Percentiles rank a stretch among this genome's conserved stretches.
Evolutionary conservation across 2,113 vertebrate genomes (phyloP).

Genomic region (Mus pahari): DNA sequence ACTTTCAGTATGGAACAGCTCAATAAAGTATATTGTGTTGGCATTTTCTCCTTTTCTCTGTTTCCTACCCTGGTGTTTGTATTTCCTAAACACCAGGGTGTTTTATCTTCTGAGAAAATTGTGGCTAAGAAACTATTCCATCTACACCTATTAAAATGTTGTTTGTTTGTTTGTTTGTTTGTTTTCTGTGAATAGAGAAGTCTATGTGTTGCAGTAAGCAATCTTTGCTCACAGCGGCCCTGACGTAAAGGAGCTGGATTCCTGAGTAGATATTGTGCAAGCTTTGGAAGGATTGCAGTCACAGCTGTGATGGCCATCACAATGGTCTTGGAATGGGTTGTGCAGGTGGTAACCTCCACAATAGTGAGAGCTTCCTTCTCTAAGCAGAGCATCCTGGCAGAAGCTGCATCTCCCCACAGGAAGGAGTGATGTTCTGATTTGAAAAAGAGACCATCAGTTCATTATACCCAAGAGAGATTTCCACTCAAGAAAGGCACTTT

Average conservation of each 20-base stretch:
- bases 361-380: not conserved
- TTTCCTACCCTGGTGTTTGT: not conserved
- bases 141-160: not conserved
- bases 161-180: not conserved
- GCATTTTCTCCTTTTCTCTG: not conserved
- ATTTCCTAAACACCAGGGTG: slow-evolving; percentile 52
- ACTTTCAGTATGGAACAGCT: not conserved
- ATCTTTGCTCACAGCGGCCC: not conserved
- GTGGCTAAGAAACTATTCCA: not conserved
- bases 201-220: not conserved
- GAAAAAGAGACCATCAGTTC: not conserved
- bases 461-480: not conserved
- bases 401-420: not conserved
- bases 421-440: not conserved
- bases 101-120: slow-evolving; percentile 28
- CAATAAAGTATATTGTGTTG: not conserved
- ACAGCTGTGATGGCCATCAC: not conserved
- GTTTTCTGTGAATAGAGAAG: not conserved
- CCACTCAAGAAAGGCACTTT: not conserved
- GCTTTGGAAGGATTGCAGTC: not conserved
- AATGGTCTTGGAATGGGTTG: not conserved
- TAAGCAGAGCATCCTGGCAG: not conserved
- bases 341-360: not conserved
- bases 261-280: not conserved
- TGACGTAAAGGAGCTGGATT: not conserved